These are phyloP conservation scores for Chironomus tepperi DNA, from an alignment of 1,140 invertebrate genomes.

Conservation along the genomic window DNA sequence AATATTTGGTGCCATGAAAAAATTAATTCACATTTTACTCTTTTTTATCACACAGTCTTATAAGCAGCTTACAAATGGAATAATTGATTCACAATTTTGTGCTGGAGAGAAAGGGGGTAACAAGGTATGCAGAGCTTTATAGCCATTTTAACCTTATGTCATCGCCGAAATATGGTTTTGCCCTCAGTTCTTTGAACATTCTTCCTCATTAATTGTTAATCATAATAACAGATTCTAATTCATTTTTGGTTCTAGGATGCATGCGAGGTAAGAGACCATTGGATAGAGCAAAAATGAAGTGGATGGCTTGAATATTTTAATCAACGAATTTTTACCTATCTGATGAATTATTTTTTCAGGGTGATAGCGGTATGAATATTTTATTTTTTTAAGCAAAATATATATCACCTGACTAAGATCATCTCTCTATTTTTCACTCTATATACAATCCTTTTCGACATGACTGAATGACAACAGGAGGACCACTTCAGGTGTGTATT, in stretches of 20 bases:
- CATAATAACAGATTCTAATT: not conserved
- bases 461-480: not conserved
- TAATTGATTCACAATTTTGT: conserved; percentile 27
- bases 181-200: not conserved
- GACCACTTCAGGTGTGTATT: conserved; percentile 19
- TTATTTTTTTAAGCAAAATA: not conserved
- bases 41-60: not conserved
- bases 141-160: not conserved
- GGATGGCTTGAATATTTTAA: too few relatives aligned
- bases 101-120: conserved; percentile 25
- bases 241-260: not conserved
- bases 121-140: not conserved
- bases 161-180: not conserved
- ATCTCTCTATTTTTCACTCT: not conserved
- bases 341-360: not conserved
- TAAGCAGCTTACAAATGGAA: conserved; percentile 24
- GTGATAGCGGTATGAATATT: conserved; percentile 12
- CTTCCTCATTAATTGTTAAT: not conserved
- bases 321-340: not conserved
- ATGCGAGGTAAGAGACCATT: not conserved
- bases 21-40: conserved; percentile 15
- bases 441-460: not conserved
- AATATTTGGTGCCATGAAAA: not conserved
- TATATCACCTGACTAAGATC: too few relatives aligned
- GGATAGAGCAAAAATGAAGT: not conserved